A percentile compares a stretch with the other conserved stretches of the same genome.
These are phyloP conservation scores for Caenorhabditis zanzibari DNA, from an alignment of 2,888 invertebrate genomes.

Conservation along the genomic window DNA sequence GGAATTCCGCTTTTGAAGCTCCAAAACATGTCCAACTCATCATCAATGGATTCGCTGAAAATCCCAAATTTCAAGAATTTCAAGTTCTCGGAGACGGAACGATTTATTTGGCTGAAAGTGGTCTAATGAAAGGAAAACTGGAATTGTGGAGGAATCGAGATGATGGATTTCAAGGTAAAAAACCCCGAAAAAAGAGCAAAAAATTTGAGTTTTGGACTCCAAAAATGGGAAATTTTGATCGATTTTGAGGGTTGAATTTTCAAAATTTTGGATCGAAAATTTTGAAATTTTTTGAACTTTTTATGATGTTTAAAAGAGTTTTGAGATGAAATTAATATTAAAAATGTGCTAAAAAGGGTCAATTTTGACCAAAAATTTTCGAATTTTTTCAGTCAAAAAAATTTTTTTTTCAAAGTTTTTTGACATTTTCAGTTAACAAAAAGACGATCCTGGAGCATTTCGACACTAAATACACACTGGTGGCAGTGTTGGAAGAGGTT, in stretches of 20 bases:
- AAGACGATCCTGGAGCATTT: constrained; percentile 38
- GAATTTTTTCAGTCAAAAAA: neutral
- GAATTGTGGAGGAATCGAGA: constrained; percentile 48
- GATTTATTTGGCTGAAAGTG: constrained; percentile 15
- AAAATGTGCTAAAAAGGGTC: no score
- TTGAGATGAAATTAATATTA: no score
- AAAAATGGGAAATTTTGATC: neutral
- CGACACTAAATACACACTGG: constrained; percentile 46
- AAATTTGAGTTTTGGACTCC: no score
- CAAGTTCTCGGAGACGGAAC: constrained; percentile 31
- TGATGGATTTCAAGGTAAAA: constrained; percentile 34
- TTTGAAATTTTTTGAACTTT: no score
- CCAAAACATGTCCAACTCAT: constrained; percentile 10
- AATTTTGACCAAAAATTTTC: no score
- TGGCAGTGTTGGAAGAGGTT: constrained; percentile 48
- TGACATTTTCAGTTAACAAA: constrained; percentile 29
- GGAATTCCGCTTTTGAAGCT: neutral
- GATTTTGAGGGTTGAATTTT: neutral
- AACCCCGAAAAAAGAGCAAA: no score
- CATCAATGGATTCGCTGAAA: constrained; percentile 14
- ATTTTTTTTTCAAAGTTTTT: no score
- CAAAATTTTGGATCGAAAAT: no score
- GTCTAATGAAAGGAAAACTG: constrained; percentile 42
- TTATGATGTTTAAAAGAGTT: no score
- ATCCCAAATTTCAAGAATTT: constrained; percentile 9